Percentiles rank a stretch among this genome's conserved stretches.
These are phyloP conservation scores for Sebastes wilsoni DNA, from an alignment of 2,797 vertebrate species.

Conservation along the genomic window DNA sequence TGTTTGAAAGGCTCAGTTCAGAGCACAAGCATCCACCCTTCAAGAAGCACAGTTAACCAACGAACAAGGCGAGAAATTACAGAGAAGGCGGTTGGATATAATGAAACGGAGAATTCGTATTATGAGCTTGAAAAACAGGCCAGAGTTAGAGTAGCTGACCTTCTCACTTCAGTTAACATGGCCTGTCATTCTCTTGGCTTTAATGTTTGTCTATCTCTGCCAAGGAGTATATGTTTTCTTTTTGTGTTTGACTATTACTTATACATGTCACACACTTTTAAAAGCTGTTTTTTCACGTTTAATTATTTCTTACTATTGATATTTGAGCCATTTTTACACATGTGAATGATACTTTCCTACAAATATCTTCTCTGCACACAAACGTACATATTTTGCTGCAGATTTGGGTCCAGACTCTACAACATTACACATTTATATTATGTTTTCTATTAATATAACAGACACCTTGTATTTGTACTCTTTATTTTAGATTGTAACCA, in stretches of 20 bases:
- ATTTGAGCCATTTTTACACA: not conserved
- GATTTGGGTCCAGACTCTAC: not conserved
- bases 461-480: not conserved
- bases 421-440: not conserved
- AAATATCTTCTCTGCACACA: not conserved
- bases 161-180: not conserved
- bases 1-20: not conserved
- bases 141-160: not conserved
- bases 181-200: not conserved
- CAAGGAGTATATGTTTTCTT: not conserved
- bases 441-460: not conserved
- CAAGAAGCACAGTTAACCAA: conserved; percentile 21
- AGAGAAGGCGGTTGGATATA: not conserved
- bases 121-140: not conserved
- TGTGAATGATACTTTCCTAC: not conserved
- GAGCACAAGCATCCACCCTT: not conserved
- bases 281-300: not conserved
- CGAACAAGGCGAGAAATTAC: not conserved
- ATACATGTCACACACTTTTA: not conserved
- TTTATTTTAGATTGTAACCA: not conserved
- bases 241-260: not conserved
- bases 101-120: not conserved
- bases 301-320: not conserved
- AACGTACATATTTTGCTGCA: not conserved
- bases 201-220: not conserved